Base-by-base conservation (phyloP, 53 echinoderm and acorn worm genomes). In the Paracentrotus lividus region DNA sequence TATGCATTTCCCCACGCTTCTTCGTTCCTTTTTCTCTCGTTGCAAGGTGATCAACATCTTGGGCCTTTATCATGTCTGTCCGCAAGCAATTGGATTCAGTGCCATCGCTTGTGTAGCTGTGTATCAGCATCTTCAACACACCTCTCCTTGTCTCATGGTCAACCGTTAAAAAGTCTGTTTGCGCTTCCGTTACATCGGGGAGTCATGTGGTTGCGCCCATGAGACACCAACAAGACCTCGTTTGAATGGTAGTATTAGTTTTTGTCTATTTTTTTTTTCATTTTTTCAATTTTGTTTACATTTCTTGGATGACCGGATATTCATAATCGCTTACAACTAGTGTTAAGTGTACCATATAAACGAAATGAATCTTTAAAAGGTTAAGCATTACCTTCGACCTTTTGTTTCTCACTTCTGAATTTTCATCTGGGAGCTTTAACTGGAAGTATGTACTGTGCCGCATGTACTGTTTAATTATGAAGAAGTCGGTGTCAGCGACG, bases 1-100 rank as follows among this genome's bases (percentile, higher is more conserved):
- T 10, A 26, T 64, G 64, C 4, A 10, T 64, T 64, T 64, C 64
- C 4, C 64, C 4, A 64, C 64, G 18, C 8, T 36, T 36, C 34
- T n/a, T 72, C 16, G 8, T 72, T n/a, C n/a, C 36, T 33, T 36
- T 38, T 72, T 24, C 15, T 24, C 42, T 24, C 81, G 16, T 27
- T 81, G 14, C 95, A 97, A n/a, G 96, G 85, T 96, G 36, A 95
- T 98, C 86, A 97, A 96, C 88, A 88, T 96, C 7, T 88, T 97
- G 18, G n/a, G 97, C 97, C 24, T 77, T 97, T 44, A 43, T 60
- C 1, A 27, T 54, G 33, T 52, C 88, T 33, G 38, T 27, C 7
- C 94, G n/a, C 90, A 31, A 33, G 32, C 15, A 90, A 45, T 0
- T 97, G 97, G 99, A 95, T 98, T 95, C 96, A 1, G 95, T 95